phyloP scores from a whole-genome alignment of 2,888 invertebrate species.

The Drosophila nigritarsus region DNA sequence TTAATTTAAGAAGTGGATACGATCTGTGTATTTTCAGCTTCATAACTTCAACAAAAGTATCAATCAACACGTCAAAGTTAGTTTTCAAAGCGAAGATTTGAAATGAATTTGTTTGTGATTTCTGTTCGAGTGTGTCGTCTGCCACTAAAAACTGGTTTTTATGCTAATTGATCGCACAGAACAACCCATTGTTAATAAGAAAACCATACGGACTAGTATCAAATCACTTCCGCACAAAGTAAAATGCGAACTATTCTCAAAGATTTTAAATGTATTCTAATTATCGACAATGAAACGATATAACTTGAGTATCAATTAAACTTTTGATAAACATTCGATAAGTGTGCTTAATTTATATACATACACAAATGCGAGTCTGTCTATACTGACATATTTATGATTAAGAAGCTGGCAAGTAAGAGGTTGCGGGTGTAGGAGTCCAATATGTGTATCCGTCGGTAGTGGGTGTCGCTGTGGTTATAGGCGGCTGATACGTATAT shows the following conservation, averaged over 20 bases:
- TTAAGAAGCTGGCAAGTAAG: conserved; percentile 43
- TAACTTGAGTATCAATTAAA: conserved; percentile 18
- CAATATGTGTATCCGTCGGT: neutral
- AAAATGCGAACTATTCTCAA: conserved; percentile 8
- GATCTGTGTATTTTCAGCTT: neutral
- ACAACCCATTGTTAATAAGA: conserved; percentile 43
- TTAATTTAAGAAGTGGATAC: neutral
- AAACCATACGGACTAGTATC: conserved; percentile 16
- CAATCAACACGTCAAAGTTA: conserved; percentile 7
- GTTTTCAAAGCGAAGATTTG: neutral
- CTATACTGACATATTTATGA: conserved; percentile 18
- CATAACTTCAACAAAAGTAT: conserved; percentile 4
- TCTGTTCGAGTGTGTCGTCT: conserved; percentile 16
- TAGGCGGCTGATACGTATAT: conserved; percentile 9
- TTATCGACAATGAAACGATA: conserved; percentile 21
- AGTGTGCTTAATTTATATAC: conserved; percentile 19
- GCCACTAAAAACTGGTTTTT: conserved; percentile 45
- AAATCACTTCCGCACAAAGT: conserved; percentile 42
- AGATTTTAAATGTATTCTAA: conserved; percentile 32
- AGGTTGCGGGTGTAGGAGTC: conserved; percentile 24
- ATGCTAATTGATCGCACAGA: conserved; percentile 56
- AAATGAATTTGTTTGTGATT: conserved; percentile 3
- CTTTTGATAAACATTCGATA: conserved; percentile 9
- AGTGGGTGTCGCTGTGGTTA: conserved; percentile 28
- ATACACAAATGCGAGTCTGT: conserved; percentile 18